Evolutionary conservation across 2,888 invertebrate species (phyloP), one percentile per base, ranked within the genome.

Genomic region (Flabesymbios commensalis): DNA sequence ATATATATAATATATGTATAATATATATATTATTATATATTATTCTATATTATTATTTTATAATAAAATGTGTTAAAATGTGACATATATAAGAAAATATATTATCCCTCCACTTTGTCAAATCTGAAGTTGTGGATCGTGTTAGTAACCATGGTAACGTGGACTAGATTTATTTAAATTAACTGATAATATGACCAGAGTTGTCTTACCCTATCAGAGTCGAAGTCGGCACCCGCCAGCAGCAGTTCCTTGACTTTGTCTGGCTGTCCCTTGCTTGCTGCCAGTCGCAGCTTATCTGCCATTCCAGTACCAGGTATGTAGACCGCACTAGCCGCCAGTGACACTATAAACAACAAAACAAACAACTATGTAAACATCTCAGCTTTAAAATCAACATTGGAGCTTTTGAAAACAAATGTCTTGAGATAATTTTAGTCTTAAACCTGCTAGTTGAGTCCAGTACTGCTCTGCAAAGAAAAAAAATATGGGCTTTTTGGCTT

Each of bases 261-360:
- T 24, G 76, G 51, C 52, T 81, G 76, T 14, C 83, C 83, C 64
- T 79, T 75, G 63, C 76, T 76, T 47, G 83, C 81, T 2, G 82
- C 83, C 48, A 75, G 65, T 26, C 81, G 73, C 55, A 83, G 72
- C 61, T 75, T 75, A 60, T 82, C 82, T 5, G 74, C 67, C 28
- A 74, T 63, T 4, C 74, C 69, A 3, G 64, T 65, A 0, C 65
- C 64, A 22, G 69, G 66, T 29, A 70, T 53, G 26, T 59, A 59
- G 17, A 45, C 47, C 10, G 59, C 60, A 19, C 43, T 64, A 4
- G 59, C 65, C 19, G 61, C 70, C 70, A 68, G 61, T 45, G 70
- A 61, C 45, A 67, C 70, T 70, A 59, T 5, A 63, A 56, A 52
- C n/a, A n/a, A n/a, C n/a, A n/a, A n/a, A n/a, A n/a, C n/a, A n/a